A percentile compares a stretch with the other conserved stretches of the same genome.
These are phyloP conservation scores for Actenoides lindsayi DNA, from an alignment of 2,113 vertebrate genomes.

Conservation along the genomic window DNA sequence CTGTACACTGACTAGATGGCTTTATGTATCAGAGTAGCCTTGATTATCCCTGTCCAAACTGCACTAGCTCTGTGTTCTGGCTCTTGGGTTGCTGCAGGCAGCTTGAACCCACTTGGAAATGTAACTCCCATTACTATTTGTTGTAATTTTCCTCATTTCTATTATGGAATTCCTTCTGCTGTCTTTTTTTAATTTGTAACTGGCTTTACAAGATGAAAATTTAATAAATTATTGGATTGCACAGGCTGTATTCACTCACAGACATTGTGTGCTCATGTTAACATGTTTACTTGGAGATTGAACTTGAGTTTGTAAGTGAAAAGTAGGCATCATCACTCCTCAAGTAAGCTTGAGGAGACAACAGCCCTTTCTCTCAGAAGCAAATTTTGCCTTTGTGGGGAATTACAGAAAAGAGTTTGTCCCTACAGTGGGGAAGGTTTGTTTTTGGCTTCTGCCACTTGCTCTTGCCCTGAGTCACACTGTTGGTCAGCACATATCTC, in stretches of 20 bases:
- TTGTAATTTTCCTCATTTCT: conserved; percentile 79
- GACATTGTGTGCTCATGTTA: neutral
- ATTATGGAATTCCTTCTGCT: conserved; percentile 72
- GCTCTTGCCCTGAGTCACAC: neutral
- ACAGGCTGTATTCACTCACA: conserved; percentile 30
- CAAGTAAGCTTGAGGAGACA: neutral
- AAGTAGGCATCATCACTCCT: fast-evolving
- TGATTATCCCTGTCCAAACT: conserved; percentile 56
- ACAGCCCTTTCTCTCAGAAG: neutral
- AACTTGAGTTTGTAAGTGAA: neutral
- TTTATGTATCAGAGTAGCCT: neutral
- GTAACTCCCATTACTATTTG: conserved; percentile 69
- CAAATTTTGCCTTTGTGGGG: neutral
- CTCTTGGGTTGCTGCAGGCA: conserved; percentile 87
- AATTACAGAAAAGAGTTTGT: neutral
- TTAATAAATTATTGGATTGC: conserved; percentile 92
- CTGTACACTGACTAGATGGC: neutral
- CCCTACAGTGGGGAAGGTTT: neutral
- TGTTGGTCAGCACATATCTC: too few species aligned
- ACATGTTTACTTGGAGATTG: neutral
- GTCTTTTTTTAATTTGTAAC: conserved; percentile 87
- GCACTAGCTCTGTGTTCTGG: conserved; percentile 67
- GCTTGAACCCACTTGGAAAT: conserved; percentile 80
- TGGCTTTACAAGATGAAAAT: conserved; percentile 88
- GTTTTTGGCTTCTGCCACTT: neutral